A percentile compares a stretch with the other conserved stretches of the same genome.
These are phyloP conservation scores for Phainopepla nitens DNA, from an alignment of 2,113 vertebrate genomes.

Conservation along the genomic window DNA sequence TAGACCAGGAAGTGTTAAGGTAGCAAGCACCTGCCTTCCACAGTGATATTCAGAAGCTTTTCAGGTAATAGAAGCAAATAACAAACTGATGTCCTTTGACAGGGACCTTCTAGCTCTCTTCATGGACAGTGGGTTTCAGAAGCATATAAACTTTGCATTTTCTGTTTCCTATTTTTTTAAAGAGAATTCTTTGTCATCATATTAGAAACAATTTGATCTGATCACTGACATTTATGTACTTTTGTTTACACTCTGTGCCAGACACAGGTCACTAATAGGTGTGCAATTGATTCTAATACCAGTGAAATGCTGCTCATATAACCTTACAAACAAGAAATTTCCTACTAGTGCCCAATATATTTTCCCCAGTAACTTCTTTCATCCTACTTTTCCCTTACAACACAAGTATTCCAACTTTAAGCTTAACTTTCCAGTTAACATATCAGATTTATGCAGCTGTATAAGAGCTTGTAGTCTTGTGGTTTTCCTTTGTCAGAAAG, in stretches of 20 bases:
- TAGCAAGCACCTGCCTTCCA: not conserved
- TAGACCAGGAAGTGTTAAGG: not conserved
- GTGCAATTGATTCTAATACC: not conserved
- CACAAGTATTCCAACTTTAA: not conserved
- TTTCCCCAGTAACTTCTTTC: not conserved
- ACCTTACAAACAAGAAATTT: not conserved
- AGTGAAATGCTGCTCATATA: not conserved
- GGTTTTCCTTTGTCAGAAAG: not conserved
- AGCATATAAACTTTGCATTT: not conserved
- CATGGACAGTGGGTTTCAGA: not conserved
- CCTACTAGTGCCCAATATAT: not conserved
- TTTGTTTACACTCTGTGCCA: not conserved
- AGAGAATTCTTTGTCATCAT: not conserved
- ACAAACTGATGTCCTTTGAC: not conserved
- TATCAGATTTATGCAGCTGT: not conserved
- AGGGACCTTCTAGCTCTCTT: not conserved
- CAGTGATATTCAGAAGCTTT: not conserved
- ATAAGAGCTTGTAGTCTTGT: not conserved
- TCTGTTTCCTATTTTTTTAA: not conserved
- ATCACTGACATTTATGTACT: not conserved
- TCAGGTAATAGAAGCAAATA: not conserved
- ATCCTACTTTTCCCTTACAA: not conserved
- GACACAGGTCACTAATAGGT: not conserved
- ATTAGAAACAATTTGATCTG: not conserved
- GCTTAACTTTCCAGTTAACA: not conserved